phyloP scores from a whole-genome alignment of 2,113 vertebrate species.

The Willisornis vidua region DNA sequence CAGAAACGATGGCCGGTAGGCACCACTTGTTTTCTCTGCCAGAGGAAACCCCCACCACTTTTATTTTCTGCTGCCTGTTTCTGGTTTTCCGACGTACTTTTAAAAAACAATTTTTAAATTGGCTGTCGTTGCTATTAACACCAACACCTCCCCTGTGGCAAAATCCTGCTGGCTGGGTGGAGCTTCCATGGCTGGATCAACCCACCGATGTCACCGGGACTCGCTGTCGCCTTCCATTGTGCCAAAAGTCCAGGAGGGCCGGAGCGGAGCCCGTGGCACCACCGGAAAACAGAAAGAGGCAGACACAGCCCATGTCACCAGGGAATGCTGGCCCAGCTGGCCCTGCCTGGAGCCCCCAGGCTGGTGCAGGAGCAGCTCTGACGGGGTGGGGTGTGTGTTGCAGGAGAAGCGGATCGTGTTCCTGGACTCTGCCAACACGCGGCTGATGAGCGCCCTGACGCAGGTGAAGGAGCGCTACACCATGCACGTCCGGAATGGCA shows the following conservation, averaged over 20 bases:
- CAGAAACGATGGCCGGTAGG: background rate
- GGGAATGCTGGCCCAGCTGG: constrained; percentile 22
- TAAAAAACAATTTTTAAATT: background rate
- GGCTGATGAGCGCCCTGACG: constrained; percentile 92
- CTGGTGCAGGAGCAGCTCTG: background rate
- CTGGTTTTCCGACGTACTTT: constrained; percentile 39
- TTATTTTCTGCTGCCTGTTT: constrained; percentile 71
- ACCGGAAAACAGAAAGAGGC: constrained; percentile 72
- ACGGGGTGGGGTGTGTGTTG: constrained; percentile 55
- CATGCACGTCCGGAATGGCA: constrained; percentile 87
- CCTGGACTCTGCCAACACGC: constrained; percentile 92
- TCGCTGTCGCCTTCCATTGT: background rate
- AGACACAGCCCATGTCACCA: constrained; percentile 54
- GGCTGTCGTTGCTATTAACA: constrained; percentile 1
- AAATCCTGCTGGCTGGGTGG: background rate
- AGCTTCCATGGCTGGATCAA: background rate
- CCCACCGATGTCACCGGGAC: background rate
- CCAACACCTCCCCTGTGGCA: background rate
- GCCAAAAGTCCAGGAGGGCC: background rate
- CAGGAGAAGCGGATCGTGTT: constrained; percentile 94
- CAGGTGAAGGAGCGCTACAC: constrained; percentile 97
- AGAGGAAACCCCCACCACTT: constrained; percentile 70
- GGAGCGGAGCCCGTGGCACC: background rate
- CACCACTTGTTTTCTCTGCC: constrained; percentile 58
- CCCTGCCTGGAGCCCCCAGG: background rate